These are phyloP conservation scores for Thaleichthys pacificus DNA, from an alignment of 2,797 vertebrate species.

Conservation along the genomic window DNA sequence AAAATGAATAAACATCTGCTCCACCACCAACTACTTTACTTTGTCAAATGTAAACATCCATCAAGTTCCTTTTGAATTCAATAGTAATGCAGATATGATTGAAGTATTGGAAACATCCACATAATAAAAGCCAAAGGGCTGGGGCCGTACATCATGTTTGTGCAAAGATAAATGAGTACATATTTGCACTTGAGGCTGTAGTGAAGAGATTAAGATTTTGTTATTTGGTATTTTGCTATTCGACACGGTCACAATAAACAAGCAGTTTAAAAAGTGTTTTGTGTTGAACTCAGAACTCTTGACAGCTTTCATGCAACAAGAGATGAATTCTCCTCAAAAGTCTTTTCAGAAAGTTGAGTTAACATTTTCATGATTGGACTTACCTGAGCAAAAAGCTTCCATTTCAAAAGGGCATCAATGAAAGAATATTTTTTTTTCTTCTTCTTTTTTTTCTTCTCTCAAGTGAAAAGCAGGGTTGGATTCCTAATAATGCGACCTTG, in stretches of 20 bases:
- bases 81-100: neutral
- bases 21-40: neutral
- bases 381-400: conserved; percentile 21
- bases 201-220: conserved; percentile 42
- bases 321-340: conserved; percentile 35
- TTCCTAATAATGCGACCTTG: no score
- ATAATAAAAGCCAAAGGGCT: neutral
- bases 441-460: no score
- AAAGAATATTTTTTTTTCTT: no score
- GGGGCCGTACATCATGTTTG: neutral
- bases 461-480: neutral
- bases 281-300: conserved; percentile 46
- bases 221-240: conserved; percentile 41
- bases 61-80: neutral
- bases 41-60: neutral
- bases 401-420: neutral
- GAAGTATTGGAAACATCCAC: neutral
- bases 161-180: neutral
- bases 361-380: conserved; percentile 33
- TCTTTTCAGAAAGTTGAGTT: conserved; percentile 39
- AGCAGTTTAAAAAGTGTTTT: conserved; percentile 34
- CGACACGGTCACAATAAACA: conserved; percentile 20
- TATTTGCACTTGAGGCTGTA: conserved; percentile 2
- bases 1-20: neutral
- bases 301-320: conserved; percentile 36